Conservation (phyloP, 2,888 invertebrate species). For the Cyrtodaria siliqua region DNA sequence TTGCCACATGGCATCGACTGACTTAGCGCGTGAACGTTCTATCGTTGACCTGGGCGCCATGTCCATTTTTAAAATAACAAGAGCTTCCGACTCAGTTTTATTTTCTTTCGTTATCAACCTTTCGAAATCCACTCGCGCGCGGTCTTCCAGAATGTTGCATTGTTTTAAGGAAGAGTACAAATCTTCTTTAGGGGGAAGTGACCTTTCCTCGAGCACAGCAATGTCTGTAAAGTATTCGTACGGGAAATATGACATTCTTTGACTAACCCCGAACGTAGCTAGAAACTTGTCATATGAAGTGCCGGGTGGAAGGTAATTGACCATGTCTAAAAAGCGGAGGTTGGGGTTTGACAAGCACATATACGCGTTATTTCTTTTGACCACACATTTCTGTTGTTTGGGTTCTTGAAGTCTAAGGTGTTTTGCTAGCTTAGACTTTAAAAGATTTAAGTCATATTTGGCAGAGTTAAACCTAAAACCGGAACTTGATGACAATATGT, state of each 20-base stretch:
- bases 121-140: neutral
- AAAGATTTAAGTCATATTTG: slow-evolving; percentile 26
- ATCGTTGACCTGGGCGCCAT: neutral
- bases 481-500: slow-evolving; percentile 12
- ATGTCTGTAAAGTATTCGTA: slow-evolving; percentile 1
- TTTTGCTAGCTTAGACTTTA: slow-evolving; percentile 18
- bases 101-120: neutral
- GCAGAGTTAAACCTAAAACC: slow-evolving; percentile 18
- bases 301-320: slow-evolving; percentile 8
- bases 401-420: slow-evolving; percentile 17
- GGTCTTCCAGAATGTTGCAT: neutral
- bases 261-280: neutral
- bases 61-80: neutral
- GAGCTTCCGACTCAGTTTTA: neutral
- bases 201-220: neutral
- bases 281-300: slow-evolving; percentile 17
- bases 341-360: slow-evolving; percentile 18
- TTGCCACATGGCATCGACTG: slow-evolving; percentile 40
- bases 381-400: slow-evolving; percentile 9
- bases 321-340: slow-evolving; percentile 9
- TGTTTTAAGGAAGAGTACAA: slow-evolving; percentile 12
- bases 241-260: slow-evolving; percentile 15
- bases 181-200: slow-evolving; percentile 12
- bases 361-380: slow-evolving; percentile 21
- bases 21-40: slow-evolving; percentile 28